These are phyloP conservation scores for Virgularia gustaviana DNA, from an alignment of 92 coral and sea anemone species.

Conservation along the genomic window DNA sequence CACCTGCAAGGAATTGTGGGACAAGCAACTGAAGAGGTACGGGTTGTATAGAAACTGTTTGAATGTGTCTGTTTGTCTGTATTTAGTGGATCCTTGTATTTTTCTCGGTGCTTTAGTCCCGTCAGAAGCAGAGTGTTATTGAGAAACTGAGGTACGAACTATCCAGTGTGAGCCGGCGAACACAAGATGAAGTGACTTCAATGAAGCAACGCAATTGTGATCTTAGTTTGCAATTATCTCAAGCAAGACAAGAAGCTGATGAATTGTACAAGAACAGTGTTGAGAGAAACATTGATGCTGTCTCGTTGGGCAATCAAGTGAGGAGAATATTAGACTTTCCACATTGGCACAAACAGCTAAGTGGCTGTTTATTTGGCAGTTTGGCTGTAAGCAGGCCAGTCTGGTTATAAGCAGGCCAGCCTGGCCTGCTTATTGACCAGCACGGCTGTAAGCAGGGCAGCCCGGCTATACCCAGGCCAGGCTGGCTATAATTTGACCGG, in stretches of 20 bases:
- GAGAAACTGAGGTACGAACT: slow-evolving; percentile 81
- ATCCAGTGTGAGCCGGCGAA: slow-evolving; percentile 63
- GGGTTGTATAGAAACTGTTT: not conserved
- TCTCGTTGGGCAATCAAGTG: slow-evolving; percentile 86
- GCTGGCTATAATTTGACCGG: too few species aligned
- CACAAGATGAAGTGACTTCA: slow-evolving; percentile 65
- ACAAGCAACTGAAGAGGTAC: slow-evolving; percentile 73
- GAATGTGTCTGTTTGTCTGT: not conserved
- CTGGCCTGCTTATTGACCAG: too few species aligned
- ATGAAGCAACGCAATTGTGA: slow-evolving; percentile 67
- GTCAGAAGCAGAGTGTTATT: slow-evolving; percentile 76
- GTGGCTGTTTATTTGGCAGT: too few species aligned
- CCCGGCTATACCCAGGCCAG: too few species aligned
- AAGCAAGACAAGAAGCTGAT: slow-evolving; percentile 84
- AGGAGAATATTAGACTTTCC: not conserved
- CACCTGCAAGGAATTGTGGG: slow-evolving; percentile 69
- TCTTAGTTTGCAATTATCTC: slow-evolving; percentile 77
- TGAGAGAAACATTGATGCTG: slow-evolving; percentile 89
- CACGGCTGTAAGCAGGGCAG: too few species aligned
- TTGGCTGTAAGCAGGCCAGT: not conserved
- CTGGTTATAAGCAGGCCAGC: not conserved
- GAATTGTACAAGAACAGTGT: slow-evolving; percentile 89
- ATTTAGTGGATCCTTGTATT: not conserved
- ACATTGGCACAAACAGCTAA: too few species aligned
- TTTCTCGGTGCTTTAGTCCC: slow-evolving; percentile 46